A percentile compares a stretch with the other conserved stretches of the same genome.
Evolutionary conservation across 1,140 invertebrate genomes (phyloP).

Genomic region (Trissolcus basalis): DNA sequence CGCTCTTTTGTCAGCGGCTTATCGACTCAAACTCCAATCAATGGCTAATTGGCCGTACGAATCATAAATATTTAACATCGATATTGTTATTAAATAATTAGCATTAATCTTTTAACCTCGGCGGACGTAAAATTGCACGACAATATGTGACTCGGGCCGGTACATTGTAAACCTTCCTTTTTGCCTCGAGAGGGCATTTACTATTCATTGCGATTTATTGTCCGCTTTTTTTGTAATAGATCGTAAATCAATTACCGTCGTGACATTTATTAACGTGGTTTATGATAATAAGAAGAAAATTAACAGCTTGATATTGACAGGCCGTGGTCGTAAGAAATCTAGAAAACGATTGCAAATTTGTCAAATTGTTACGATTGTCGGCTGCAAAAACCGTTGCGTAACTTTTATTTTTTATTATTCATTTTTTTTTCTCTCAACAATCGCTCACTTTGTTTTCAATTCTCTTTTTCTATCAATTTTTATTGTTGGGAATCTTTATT

Average conservation of each 20-base stretch:
- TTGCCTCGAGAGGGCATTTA: constrained; percentile 43
- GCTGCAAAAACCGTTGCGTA: constrained; percentile 25
- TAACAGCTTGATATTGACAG: constrained; percentile 56
- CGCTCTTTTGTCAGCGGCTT: constrained; percentile 13
- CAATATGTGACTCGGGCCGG: constrained; percentile 36
- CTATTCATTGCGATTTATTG: constrained; percentile 57
- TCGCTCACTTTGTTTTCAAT: no score
- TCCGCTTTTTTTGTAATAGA: constrained; percentile 55
- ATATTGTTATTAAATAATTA: constrained; percentile 54
- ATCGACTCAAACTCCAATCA: constrained; percentile 11
- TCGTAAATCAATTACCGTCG: constrained; percentile 54
- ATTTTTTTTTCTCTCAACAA: no score
- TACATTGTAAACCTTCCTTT: constrained; percentile 48
- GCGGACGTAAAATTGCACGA: constrained; percentile 29
- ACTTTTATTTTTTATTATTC: background rate
- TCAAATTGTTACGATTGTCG: constrained; percentile 54
- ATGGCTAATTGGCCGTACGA: constrained; percentile 10
- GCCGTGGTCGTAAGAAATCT: constrained; percentile 41
- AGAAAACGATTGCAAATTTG: constrained; percentile 47
- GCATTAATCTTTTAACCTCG: constrained; percentile 40
- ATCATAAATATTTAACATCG: constrained; percentile 33
- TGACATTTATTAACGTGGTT: constrained; percentile 57
- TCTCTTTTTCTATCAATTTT: no score
- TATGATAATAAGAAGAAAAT: constrained; percentile 60
- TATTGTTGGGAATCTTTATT: no score